Evolutionary conservation across 2,797 vertebrate genomes (phyloP).

Genomic region (Muscicapa comitata): DNA sequence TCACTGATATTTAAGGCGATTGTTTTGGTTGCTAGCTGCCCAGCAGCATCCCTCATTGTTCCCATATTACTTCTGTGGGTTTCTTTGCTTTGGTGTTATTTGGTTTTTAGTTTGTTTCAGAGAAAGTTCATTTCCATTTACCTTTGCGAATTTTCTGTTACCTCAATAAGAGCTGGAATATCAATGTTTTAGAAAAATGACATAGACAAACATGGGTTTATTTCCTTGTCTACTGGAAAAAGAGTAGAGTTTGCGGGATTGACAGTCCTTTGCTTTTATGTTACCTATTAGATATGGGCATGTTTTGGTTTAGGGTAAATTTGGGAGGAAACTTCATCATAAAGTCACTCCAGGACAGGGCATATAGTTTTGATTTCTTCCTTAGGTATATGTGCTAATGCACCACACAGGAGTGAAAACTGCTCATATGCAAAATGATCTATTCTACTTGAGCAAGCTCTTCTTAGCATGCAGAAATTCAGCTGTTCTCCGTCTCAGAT

Average conservation of each 20-base stretch:
- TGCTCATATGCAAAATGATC: neutral
- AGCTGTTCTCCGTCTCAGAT: constrained; percentile 65
- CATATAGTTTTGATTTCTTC: neutral
- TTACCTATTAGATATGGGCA: neutral
- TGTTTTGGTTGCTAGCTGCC: neutral
- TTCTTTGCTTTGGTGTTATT: neutral
- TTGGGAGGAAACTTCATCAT: no score
- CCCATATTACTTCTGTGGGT: neutral
- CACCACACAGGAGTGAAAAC: neutral
- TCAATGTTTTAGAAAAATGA: neutral
- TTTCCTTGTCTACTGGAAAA: neutral
- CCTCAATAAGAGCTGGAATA: neutral
- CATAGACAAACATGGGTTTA: neutral
- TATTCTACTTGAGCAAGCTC: neutral
- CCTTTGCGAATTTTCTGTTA: neutral
- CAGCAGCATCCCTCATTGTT: neutral
- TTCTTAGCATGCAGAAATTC: constrained; percentile 42
- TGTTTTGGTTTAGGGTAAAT: no score
- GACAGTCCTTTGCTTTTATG: neutral
- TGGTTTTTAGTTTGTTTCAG: neutral
- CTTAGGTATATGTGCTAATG: neutral
- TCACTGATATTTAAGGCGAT: neutral
- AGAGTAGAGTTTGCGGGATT: neutral
- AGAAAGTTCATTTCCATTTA: neutral
- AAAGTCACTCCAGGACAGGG: no score